Base-by-base conservation (phyloP, 2,888 invertebrate genomes). In the Leptinotarsa juncta region DNA sequence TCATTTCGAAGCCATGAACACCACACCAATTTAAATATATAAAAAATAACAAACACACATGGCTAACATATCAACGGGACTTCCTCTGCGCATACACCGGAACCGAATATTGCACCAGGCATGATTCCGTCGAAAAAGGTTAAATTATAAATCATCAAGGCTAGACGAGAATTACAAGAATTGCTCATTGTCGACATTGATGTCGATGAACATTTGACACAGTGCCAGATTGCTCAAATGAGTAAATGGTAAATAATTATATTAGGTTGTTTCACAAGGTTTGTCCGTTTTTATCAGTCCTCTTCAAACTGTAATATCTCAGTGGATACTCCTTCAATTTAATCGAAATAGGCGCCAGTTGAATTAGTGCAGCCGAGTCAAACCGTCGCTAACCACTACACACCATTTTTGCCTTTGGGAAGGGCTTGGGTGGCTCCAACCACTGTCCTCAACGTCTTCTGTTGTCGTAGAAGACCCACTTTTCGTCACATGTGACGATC, bases 61-160 rank as follows among this genome's bases (percentile, higher is more conserved):
- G 67, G 72, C 60, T 55, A 72, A 68, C 69, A 51, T n/a, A 50
- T 51, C 70, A 68, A 78, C 79, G 78, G 78, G 74, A 79, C 77
- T 79, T 81, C 80, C 81, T 80, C 72, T 75, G 76, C 50, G 68
- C 76, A 75, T 51, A 26, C 18, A 79, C 78, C 80, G 80, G 78
- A 81, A 81, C 79, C 23, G 32, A 74, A 72, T 73, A 72, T 80
- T 81, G 79, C 79, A 77, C 75, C 75, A 75, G 77, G 74, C 77
- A 77, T 79, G 79, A 74, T 80, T 81, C 79, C 79, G 75, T 71
- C 75, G 69, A 74, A 74, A 77, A 75, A 77, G 77, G 75, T 77
- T 76, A 72, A 55, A 74, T 77, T 77, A 67, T 71, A 66, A 73
- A 68, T 69, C 71, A 65, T 53, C 77, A 76, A 76, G 76, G 76